Conservation (phyloP, 2,888 invertebrate species). For the Ectemnius lituratus region DNA sequence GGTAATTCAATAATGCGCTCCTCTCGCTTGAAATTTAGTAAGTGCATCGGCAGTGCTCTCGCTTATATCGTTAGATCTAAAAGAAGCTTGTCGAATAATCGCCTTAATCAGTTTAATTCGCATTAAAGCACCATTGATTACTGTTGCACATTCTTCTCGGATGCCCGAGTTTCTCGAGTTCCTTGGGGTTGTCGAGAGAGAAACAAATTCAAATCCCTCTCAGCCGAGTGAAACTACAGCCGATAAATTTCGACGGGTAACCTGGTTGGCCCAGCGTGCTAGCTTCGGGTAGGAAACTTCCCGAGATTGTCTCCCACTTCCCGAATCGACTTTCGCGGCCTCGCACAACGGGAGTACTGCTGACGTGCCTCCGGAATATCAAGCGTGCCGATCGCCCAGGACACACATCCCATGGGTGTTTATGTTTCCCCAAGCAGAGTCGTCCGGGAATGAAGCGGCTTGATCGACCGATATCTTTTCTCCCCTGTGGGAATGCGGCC, state of each 20-base stretch:
- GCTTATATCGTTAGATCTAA: neutral
- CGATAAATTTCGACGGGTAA: too few species aligned
- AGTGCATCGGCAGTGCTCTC: neutral
- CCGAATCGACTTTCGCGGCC: constrained; percentile 1
- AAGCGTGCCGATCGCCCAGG: neutral
- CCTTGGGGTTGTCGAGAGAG: too few species aligned
- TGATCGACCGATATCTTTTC: too few species aligned
- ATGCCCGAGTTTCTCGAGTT: too few species aligned
- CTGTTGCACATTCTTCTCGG: too few species aligned
- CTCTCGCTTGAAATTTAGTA: too few species aligned
- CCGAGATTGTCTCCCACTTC: neutral
- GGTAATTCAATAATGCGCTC: constrained; percentile 22
- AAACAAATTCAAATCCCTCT: too few species aligned
- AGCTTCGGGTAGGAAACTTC: neutral
- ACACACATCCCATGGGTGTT: neutral
- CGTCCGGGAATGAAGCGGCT: too few species aligned
- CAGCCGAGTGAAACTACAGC: too few species aligned
- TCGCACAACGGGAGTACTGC: neutral
- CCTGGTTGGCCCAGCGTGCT: neutral
- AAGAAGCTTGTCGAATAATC: neutral
- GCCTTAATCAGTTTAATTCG: neutral
- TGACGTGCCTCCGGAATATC: constrained; percentile 1
- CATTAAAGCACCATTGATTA: too few species aligned
- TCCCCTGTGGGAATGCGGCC: too few species aligned
- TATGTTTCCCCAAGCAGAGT: too few species aligned